Percentiles rank a stretch among this genome's conserved stretches.
These are phyloP conservation scores for Ranitomeya imitator DNA, from an alignment of 2,113 vertebrate genomes.

Conservation along the genomic window DNA sequence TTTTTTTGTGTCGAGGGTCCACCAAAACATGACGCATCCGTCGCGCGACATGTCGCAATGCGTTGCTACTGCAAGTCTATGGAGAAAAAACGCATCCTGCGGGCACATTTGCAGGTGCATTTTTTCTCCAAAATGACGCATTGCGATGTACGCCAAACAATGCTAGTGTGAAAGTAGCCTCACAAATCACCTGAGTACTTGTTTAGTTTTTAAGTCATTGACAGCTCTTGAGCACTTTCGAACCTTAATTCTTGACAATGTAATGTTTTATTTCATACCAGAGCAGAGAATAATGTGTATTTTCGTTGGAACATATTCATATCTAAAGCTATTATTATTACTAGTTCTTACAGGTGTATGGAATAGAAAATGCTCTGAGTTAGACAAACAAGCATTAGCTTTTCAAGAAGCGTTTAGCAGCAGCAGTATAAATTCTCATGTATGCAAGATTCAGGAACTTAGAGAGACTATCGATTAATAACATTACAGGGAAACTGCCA, in stretches of 20 bases:
- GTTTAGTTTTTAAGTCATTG: slow-evolving; percentile 27
- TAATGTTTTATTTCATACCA: slow-evolving; percentile 25
- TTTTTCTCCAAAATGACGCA: too few species aligned
- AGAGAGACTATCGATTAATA: background rate
- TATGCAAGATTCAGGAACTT: background rate
- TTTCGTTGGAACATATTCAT: slow-evolving; percentile 25
- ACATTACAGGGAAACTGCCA: too few species aligned
- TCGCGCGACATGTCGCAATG: too few species aligned
- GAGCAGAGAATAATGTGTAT: slow-evolving; percentile 9
- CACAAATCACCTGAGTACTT: slow-evolving; percentile 19
- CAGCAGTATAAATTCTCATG: background rate
- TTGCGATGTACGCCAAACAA: too few species aligned
- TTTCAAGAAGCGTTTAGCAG: background rate
- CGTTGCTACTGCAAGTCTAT: too few species aligned
- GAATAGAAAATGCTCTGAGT: background rate
- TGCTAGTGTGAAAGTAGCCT: too few species aligned
- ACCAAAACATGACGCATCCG: too few species aligned
- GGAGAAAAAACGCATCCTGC: too few species aligned
- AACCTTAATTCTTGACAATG: slow-evolving; percentile 14
- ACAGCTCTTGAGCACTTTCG: background rate
- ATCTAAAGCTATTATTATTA: slow-evolving; percentile 17
- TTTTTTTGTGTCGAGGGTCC: too few species aligned
- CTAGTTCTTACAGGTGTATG: background rate
- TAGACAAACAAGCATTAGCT: background rate
- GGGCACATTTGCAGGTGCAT: too few species aligned